A percentile compares a stretch with the other conserved stretches of the same genome.
phyloP scores from a whole-genome alignment of 2,888 invertebrate genomes.

The Dasypogon diadema region DNA sequence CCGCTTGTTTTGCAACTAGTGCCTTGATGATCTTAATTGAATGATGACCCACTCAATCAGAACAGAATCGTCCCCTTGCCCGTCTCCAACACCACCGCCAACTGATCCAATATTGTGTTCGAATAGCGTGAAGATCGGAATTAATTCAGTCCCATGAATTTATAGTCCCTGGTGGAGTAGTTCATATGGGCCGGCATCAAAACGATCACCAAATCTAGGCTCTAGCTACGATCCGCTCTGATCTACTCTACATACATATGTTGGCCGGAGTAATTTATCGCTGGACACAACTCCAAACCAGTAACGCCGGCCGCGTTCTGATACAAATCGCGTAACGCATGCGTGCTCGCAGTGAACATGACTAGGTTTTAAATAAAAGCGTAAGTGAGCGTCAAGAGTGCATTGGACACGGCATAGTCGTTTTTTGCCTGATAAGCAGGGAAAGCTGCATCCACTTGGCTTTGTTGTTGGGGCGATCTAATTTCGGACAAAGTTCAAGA shows the following conservation, averaged over 20 bases:
- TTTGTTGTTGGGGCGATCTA: conserved; percentile 27
- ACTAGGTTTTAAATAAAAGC: neutral
- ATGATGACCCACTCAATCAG: conserved; percentile 66
- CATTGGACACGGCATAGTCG: neutral
- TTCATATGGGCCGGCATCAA: neutral
- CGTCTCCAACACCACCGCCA: neutral
- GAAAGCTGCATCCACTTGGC: neutral
- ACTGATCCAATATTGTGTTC: conserved; percentile 13
- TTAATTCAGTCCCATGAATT: conserved; percentile 14
- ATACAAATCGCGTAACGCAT: conserved; percentile 22
- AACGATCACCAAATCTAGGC: conserved; percentile 14
- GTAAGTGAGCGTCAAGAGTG: neutral
- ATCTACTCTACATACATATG: neutral
- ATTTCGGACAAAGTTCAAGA: conserved; percentile 16
- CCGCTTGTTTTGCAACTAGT: conserved; percentile 28
- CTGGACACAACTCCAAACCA: conserved; percentile 3
- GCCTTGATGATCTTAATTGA: conserved; percentile 65
- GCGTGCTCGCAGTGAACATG: conserved; percentile 16
- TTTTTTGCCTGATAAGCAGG: conserved; percentile 1
- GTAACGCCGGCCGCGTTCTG: neutral
- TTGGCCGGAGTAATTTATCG: neutral
- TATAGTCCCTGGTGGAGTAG: conserved; percentile 15
- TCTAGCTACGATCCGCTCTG: neutral
- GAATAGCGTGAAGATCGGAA: conserved; percentile 15
- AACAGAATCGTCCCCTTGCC: conserved; percentile 9